Evolutionary conservation across 1,140 invertebrate species (phyloP).

Genomic region (Hyles euphorbiae): DNA sequence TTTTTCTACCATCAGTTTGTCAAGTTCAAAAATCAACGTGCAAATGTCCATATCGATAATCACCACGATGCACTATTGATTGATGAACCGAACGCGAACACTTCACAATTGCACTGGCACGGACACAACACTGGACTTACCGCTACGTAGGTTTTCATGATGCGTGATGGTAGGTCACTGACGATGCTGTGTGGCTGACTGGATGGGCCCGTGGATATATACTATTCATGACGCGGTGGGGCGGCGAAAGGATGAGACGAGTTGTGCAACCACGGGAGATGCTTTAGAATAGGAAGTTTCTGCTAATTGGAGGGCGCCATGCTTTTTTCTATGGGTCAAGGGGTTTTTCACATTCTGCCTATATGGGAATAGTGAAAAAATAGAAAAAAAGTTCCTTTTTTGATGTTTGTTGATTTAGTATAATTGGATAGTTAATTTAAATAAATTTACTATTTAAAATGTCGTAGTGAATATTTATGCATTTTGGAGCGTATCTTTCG

Average conservation of each 20-base stretch:
- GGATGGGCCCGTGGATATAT: slow-evolving; percentile 56
- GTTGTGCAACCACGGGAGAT: slow-evolving; percentile 67
- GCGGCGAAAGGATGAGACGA: slow-evolving; percentile 63
- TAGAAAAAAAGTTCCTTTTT: no score
- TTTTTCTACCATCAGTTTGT: no score
- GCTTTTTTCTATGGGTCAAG: slow-evolving; percentile 37
- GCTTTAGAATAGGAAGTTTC: slow-evolving; percentile 54
- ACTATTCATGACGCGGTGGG: slow-evolving; percentile 48
- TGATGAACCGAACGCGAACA: slow-evolving; percentile 41
- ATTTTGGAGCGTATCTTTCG: no score
- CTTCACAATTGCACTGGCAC: slow-evolving; percentile 44
- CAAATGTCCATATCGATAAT: not conserved
- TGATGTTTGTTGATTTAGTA: no score
- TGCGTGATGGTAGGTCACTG: slow-evolving; percentile 64
- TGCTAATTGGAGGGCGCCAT: slow-evolving; percentile 59
- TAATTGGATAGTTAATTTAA: no score
- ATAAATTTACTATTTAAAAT: no score
- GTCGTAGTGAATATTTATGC: no score
- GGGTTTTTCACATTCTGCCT: slow-evolving; percentile 14
- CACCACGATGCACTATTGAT: slow-evolving; percentile 41
- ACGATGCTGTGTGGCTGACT: slow-evolving; percentile 55
- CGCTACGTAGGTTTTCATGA: slow-evolving; percentile 71
- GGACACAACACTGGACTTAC: slow-evolving; percentile 56
- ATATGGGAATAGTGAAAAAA: no score
- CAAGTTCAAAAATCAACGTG: no score